A percentile compares a stretch with the other conserved stretches of the same genome.
These are phyloP conservation scores for Oostethus manadensis DNA, from an alignment of 2,113 vertebrate species.

Conservation along the genomic window DNA sequence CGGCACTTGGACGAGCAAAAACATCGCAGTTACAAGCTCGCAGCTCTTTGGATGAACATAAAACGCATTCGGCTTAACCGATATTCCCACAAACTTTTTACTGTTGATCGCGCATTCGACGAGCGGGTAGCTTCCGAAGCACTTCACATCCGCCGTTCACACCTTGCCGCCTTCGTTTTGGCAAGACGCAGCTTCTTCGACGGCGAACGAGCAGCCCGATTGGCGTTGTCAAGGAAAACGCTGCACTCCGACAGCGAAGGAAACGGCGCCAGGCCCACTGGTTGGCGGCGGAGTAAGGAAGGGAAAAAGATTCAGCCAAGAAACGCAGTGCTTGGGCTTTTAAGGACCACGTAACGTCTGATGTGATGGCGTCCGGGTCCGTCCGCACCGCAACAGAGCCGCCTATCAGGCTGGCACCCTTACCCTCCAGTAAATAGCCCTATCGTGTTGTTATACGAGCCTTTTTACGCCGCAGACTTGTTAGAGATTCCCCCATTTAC, in stretches of 20 bases:
- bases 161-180: constrained; percentile 65
- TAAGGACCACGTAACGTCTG: constrained; percentile 54
- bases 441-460: not conserved
- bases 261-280: not conserved
- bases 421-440: not conserved
- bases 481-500: constrained; percentile 14
- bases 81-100: constrained; percentile 6
- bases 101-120: constrained; percentile 20
- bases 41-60: constrained; percentile 37
- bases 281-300: not conserved
- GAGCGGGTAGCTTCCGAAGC: constrained; percentile 41
- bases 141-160: constrained; percentile 50
- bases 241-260: not conserved
- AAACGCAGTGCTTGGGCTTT: constrained; percentile 36
- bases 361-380: constrained; percentile 64
- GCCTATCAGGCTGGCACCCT: constrained; percentile 26
- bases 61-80: constrained; percentile 16
- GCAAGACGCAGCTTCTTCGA: constrained; percentile 36
- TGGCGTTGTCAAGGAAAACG: not conserved
- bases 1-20: constrained; percentile 37
- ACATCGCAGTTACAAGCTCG: constrained; percentile 54
- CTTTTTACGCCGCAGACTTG: constrained; percentile 30
- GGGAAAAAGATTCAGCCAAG: constrained; percentile 3
- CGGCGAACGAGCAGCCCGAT: constrained; percentile 29
- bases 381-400: constrained; percentile 59